These are phyloP conservation scores for Lytechinus pictus DNA, from an alignment of 35 echinoderm and acorn worm genomes.

Conservation along the genomic window DNA sequence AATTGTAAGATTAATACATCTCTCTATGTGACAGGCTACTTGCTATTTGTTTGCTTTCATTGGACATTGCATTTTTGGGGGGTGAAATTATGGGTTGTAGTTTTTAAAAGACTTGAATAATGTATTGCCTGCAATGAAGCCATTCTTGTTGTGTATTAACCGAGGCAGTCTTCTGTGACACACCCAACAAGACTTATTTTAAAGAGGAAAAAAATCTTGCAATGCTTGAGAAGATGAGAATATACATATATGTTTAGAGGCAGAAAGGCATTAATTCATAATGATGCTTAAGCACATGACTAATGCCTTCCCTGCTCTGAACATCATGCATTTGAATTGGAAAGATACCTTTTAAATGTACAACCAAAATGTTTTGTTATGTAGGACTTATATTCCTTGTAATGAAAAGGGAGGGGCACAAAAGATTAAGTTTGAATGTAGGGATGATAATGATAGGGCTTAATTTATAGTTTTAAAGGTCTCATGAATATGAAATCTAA, in stretches of 20 bases:
- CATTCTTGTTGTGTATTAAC: neutral
- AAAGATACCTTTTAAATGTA: no score
- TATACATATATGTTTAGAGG: no score
- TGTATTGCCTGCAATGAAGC: neutral
- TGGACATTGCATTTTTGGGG: neutral
- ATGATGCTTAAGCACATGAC: no score
- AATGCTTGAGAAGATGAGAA: no score
- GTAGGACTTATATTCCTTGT: neutral
- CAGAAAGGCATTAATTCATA: no score
- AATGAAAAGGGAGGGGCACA: neutral
- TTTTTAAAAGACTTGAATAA: neutral
- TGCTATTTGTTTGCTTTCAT: neutral
- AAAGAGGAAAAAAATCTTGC: no score
- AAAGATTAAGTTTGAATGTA: neutral
- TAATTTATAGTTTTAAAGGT: neutral
- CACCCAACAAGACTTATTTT: no score
- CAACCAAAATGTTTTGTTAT: neutral
- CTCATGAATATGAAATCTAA: constrained; percentile 50
- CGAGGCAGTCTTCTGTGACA: no score
- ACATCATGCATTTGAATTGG: no score
- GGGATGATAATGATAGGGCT: neutral
- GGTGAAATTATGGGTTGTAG: neutral
- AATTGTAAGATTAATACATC: no score
- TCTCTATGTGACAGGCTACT: no score
- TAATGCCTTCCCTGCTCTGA: no score